Conservation (phyloP, 2,888 invertebrate species). For the Ganaspis brasiliensis region DNA sequence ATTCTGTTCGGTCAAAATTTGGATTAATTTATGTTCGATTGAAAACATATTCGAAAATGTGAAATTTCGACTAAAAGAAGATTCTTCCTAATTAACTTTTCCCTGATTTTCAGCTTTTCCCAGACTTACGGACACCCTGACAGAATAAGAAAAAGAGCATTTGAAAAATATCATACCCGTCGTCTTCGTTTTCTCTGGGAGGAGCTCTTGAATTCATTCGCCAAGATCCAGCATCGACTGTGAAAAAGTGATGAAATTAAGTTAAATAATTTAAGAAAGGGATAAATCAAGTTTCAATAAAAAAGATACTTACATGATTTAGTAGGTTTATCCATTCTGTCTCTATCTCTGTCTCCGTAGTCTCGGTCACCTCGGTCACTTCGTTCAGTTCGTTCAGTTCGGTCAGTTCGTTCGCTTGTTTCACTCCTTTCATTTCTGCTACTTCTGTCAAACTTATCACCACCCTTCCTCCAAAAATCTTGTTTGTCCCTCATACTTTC, state of each 20-base stretch:
- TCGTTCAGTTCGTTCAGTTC: slow-evolving; percentile 54
- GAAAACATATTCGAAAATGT: too few relatives aligned
- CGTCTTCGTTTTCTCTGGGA: slow-evolving; percentile 8
- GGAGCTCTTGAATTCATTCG: slow-evolving; percentile 20
- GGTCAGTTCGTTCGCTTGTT: not conserved
- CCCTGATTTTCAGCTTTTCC: too few relatives aligned
- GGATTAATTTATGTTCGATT: too few relatives aligned
- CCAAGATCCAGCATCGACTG: slow-evolving; percentile 28
- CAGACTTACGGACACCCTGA: too few relatives aligned
- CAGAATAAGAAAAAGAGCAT: too few relatives aligned
- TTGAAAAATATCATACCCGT: not conserved
- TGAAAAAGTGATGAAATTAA: not conserved
- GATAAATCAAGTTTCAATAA: not conserved
- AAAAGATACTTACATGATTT: slow-evolving; percentile 16
- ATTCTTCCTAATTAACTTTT: too few relatives aligned
- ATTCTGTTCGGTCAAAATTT: too few relatives aligned
- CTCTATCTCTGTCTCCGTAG: slow-evolving; percentile 8
- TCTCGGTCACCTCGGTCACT: slow-evolving; percentile 53
- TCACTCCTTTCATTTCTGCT: slow-evolving; percentile 12
- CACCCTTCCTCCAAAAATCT: not conserved
- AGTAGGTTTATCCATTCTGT: slow-evolving; percentile 6
- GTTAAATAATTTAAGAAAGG: not conserved
- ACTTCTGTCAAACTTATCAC: not conserved
- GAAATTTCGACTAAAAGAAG: too few relatives aligned
- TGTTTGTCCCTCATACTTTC: slow-evolving; percentile 75